Evolutionary conservation across 2,113 vertebrate genomes (phyloP), one percentile per base, ranked within the genome.

Genomic region (Tauraco erythrolophus): DNA sequence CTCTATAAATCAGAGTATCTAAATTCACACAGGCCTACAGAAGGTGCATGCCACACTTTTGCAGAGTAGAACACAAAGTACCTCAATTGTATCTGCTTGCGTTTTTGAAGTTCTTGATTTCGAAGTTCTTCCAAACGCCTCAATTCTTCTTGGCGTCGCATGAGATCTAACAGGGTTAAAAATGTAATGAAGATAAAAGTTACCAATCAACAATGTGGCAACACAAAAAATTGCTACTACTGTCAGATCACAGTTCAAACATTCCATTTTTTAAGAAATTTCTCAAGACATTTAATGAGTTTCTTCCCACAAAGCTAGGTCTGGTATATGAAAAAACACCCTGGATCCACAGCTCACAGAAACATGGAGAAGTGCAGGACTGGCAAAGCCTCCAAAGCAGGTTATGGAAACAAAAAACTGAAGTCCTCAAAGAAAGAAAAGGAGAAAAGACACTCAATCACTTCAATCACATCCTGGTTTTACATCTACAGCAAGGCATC

Each of bases 11-110:
- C 72, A 28, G 27, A 45, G 19, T 7, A 54, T 51, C 30, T 71
- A 37, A 68, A 89, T 27, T 66, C 41, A 77, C 0, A 1, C 8
- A 51, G 17, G 19, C 45, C 48, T 45, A n/a, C 11, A 87, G 7
- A 19, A 41, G 33, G 30, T 54, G 22, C 35, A 56, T 17, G 30
- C 61, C 65, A 79, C 82, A 71, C 6, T 39, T 75, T 17, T 33
- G 30, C 61, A 82, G 30, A 74, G 60, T 4, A 82, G 18, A 79
- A 92, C 33, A 76, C 31, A 91, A 81, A 94, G 68, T 98, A 99
- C 99, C 99, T 99, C 98, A 99, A 96, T 45, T 99, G 99, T 91
- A 99, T 99, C 97, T 99, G 99, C 95, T 99, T 99, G 92, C 99
- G 98, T 95, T 99, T 99, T 91, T 99, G 99, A 76, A 99, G 98